Evolutionary conservation across 2,888 invertebrate genomes (phyloP).

Genomic region (Eulithis testata): DNA sequence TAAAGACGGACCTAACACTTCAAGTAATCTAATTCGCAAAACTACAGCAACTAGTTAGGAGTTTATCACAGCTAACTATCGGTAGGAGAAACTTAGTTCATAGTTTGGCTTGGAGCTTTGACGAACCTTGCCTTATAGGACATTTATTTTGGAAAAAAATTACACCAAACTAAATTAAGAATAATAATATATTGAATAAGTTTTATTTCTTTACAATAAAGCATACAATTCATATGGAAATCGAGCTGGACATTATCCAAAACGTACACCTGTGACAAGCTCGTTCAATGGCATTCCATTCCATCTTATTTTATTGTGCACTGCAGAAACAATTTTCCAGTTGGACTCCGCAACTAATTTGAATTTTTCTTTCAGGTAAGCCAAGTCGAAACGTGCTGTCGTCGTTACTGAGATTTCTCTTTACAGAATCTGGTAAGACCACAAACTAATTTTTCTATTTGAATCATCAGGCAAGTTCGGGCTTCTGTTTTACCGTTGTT

Average conservation of each 20-base stretch:
- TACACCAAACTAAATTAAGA: background rate
- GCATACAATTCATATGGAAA: constrained; percentile 20
- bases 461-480: constrained; percentile 1
- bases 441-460: background rate
- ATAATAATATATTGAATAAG: background rate
- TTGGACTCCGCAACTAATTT: constrained; percentile 23
- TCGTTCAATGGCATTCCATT: constrained; percentile 16
- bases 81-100: constrained; percentile 18
- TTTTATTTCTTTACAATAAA: background rate
- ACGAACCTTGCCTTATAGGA: constrained; percentile 16
- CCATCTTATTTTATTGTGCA: constrained; percentile 11
- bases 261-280: constrained; percentile 20
- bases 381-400: background rate
- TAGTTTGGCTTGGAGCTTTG: constrained; percentile 15
- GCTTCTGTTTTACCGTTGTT: constrained; percentile 9
- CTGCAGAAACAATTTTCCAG: constrained; percentile 13
- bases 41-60: constrained; percentile 13
- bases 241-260: constrained; percentile 21
- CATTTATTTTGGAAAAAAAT: background rate
- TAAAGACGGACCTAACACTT: constrained; percentile 4
- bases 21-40: constrained; percentile 15
- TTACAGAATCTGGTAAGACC: constrained; percentile 22
- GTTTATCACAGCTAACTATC: constrained; percentile 26
- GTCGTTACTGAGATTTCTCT: background rate
- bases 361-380: constrained; percentile 28